Evolutionary conservation across 2,113 vertebrate species (phyloP).

Genomic region (Piprites chloris): DNA sequence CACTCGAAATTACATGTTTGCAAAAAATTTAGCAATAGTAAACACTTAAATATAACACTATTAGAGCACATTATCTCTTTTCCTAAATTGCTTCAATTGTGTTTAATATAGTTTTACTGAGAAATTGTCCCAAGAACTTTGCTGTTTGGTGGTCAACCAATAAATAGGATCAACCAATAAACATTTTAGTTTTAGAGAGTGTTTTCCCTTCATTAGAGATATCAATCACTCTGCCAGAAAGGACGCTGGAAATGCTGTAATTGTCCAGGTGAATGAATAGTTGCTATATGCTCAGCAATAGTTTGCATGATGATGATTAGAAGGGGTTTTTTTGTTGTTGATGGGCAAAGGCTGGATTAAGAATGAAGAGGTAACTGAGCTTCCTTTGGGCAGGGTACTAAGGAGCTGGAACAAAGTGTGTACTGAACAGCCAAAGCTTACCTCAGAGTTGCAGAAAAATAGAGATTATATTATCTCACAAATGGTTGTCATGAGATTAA

Average conservation of each 20-base stretch:
- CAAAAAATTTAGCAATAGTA: not conserved
- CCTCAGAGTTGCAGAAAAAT: not conserved
- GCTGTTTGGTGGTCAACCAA: not conserved
- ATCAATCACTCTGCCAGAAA: not conserved
- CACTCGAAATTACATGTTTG: not conserved
- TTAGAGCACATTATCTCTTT: not conserved
- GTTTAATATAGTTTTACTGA: not conserved
- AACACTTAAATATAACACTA: not conserved
- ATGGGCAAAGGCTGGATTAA: not conserved
- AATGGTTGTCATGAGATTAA: slow-evolving; percentile 37
- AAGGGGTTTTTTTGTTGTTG: not conserved
- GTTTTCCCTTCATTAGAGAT: not conserved
- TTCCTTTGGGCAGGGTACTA: not conserved
- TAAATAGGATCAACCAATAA: not conserved
- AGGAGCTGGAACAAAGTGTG: not conserved
- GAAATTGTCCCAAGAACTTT: not conserved
- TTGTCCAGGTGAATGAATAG: not conserved
- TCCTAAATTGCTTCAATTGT: not conserved
- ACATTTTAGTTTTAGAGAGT: not conserved
- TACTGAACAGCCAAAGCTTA: not conserved
- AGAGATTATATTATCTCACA: slow-evolving; percentile 8
- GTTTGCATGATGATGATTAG: not conserved
- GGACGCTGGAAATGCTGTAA: not conserved
- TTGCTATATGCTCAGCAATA: not conserved
- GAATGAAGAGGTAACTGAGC: not conserved